Conservation (phyloP, 2,113 vertebrate species). For the Sylvia atricapilla region DNA sequence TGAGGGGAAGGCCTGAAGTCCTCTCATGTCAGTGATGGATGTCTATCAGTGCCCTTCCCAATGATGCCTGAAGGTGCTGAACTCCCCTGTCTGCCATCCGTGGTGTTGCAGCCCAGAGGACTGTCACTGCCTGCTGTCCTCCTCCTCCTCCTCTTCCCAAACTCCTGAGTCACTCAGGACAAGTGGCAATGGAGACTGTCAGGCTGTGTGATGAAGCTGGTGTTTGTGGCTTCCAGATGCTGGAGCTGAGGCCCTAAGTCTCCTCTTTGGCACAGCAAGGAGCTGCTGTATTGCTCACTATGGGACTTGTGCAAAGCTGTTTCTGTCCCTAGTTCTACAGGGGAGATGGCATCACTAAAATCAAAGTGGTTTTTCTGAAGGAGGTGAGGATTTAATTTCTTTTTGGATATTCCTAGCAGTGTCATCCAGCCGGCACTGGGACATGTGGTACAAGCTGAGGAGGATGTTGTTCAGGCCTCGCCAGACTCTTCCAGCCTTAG, state of each 20-base stretch:
- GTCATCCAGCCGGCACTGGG: not conserved
- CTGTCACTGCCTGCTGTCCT: not conserved
- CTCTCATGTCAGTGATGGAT: accelerated
- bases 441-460: not conserved
- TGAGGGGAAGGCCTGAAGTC: not conserved
- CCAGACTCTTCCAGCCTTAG: not conserved
- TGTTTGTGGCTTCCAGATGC: not conserved
- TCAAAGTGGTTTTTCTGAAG: not conserved
- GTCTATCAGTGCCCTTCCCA: accelerated
- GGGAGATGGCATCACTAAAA: not conserved
- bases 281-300: not conserved
- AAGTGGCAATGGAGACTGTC: not conserved
- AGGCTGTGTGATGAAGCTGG: not conserved
- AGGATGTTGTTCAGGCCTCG: not conserved
- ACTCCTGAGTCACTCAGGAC: not conserved
- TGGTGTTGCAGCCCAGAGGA: not conserved
- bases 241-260: not conserved
- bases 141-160: not conserved
- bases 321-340: not conserved
- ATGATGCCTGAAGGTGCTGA: not conserved
- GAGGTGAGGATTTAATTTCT: not conserved
- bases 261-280: not conserved
- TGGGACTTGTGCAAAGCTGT: not conserved
- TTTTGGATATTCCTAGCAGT: not conserved
- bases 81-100: not conserved